Evolutionary conservation across 2,888 invertebrate species (phyloP), one percentile per base, ranked within the genome.

Genomic region (Ochropleura plecta): DNA sequence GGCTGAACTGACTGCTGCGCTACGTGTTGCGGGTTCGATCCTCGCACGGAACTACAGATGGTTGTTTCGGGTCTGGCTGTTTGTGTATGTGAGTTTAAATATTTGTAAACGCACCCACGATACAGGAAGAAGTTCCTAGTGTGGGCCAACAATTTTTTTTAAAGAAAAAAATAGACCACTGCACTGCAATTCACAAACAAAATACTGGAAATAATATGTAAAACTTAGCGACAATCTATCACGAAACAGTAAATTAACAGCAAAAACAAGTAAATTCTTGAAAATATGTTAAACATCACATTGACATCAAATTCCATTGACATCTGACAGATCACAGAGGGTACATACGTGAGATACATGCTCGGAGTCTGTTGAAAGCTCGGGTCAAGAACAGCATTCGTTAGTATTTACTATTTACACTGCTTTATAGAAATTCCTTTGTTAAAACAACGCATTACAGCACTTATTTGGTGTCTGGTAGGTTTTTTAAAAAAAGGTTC

Each of bases 241-340:
- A 72, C 72, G 73, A 72, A 44, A 16, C 5, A 30, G 6, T 81
- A 70, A 51, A 48, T 67, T 62, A 60, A 49, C 10, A 7, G 20
- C n/a, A 57, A 53, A 81, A 55, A 77, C 60, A 80, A 68, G 70
- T 44, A 76, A n/a, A 80, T 67, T 77, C 84, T 84, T 84, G 84
- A 81, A 71, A 70, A 53, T 81, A 83, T 84, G 81, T 69, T 73
- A 82, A 84, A 42, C 81, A 59, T 85, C 59, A 64, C 85, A 86
- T 84, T 86, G 85, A 84, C 85, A 84, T 83, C 68, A 80, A 84
- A 86, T 73, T 69, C 73, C 86, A 85, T 62, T 86, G 85, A 86
- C 85, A 84, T 82, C 73, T 81, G 51, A 57, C 66, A 73, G 84
- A 84, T 84, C 81, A 81, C 60, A 59, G 73, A 62, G 72, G 80